These are phyloP conservation scores for Myathropa florea DNA, from an alignment of 2,888 invertebrate genomes.

Conservation along the genomic window DNA sequence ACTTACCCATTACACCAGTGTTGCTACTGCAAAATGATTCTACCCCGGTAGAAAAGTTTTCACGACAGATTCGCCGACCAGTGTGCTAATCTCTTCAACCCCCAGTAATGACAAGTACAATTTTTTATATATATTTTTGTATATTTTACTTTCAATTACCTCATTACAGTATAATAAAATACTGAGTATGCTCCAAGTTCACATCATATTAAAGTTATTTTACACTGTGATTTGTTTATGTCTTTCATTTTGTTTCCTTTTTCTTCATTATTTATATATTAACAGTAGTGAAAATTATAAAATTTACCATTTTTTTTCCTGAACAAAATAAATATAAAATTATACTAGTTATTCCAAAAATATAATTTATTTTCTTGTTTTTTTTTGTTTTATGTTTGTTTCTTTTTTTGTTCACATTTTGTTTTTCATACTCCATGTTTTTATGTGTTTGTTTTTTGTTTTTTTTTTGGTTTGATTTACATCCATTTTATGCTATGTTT, in stretches of 20 bases:
- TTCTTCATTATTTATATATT: slow-evolving; percentile 63
- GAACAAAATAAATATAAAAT: slow-evolving; percentile 57
- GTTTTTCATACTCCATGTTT: slow-evolving; percentile 30
- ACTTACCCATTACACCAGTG: too few species aligned
- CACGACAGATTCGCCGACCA: too few species aligned
- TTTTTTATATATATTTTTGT: slow-evolving; percentile 48
- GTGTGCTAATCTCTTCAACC: too few species aligned
- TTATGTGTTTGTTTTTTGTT: slow-evolving; percentile 11
- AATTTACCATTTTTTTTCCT: slow-evolving; percentile 37
- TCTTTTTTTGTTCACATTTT: slow-evolving; percentile 24
- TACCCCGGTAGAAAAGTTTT: too few species aligned
- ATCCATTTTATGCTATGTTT: slow-evolving; percentile 12
- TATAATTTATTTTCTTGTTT: slow-evolving; percentile 51
- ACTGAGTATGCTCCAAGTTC: slow-evolving; percentile 81
- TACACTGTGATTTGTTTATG: slow-evolving; percentile 63
- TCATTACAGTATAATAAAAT: slow-evolving; percentile 80
- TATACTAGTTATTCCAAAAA: slow-evolving; percentile 64
- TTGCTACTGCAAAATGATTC: too few species aligned
- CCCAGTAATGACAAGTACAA: neutral
- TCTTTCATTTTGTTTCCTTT: slow-evolving; percentile 5
- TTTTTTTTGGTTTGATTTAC: neutral
- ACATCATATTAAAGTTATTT: slow-evolving; percentile 76
- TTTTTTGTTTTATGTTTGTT: slow-evolving; percentile 8
- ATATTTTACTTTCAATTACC: slow-evolving; percentile 77
- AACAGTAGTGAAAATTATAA: slow-evolving; percentile 66